Evolutionary conservation across 64 coral and sea anemone species (phyloP).

Genomic region (Orbicella faveolata): DNA sequence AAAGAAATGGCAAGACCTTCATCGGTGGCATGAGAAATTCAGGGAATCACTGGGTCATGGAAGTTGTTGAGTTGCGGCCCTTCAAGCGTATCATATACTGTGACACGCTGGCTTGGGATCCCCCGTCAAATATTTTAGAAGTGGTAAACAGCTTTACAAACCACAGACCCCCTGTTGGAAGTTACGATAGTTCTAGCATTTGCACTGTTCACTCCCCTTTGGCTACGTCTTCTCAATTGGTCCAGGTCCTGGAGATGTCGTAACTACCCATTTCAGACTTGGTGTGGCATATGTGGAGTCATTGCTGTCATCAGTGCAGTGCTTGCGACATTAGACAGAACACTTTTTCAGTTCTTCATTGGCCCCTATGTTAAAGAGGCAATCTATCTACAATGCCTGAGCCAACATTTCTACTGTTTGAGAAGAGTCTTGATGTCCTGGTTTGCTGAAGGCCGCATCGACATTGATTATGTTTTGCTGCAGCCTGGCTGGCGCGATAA

Average conservation of each 20-base stretch:
- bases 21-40: neutral
- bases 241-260: slow-evolving; percentile 12
- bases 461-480: slow-evolving; percentile 13
- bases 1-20: slow-evolving; percentile 33
- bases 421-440: slow-evolving; percentile 21
- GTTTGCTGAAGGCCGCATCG: slow-evolving; percentile 21
- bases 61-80: slow-evolving; percentile 32
- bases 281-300: slow-evolving; percentile 19
- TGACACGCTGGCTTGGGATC: slow-evolving; percentile 37
- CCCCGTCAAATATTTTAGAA: slow-evolving; percentile 13
- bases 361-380: slow-evolving; percentile 11
- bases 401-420: slow-evolving; percentile 31
- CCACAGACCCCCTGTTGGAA: slow-evolving; percentile 29
- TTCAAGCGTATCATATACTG: slow-evolving; percentile 32
- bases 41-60: slow-evolving; percentile 26
- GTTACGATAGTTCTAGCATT: neutral
- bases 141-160: slow-evolving; percentile 11
- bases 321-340: slow-evolving; percentile 4
- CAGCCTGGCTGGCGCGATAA: neutral
- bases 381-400: slow-evolving; percentile 9
- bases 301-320: neutral
- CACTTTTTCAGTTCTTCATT: slow-evolving; percentile 3
- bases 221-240: neutral
- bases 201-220: neutral
- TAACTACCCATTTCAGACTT: slow-evolving; percentile 23